Evolutionary conservation across 2,797 vertebrate species (phyloP), one percentile per base, ranked within the genome.

Genomic region (Ambastaia sidthimunki): DNA sequence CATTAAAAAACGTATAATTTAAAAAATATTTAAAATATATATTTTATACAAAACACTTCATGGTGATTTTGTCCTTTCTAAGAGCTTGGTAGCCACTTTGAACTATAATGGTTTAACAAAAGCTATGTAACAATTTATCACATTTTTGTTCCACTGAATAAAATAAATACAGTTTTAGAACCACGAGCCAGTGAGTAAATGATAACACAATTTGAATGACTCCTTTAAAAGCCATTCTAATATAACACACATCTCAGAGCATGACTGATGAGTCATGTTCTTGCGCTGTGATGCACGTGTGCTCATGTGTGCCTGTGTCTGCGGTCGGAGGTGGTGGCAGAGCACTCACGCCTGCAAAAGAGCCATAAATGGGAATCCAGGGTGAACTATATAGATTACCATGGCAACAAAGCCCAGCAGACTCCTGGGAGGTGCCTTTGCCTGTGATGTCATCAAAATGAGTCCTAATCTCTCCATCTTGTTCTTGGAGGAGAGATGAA

Each of bases 391-490:
- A 79, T 55, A 31, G 52, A 81, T 84, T 65, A 59, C 81, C 83
- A 86, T 86, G 75, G 76, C 82, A 86, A 86, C 81, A 25, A 44
- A 78, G 67, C 66, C 71, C 76, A 59, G 47, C 31, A 76, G 73
- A 83, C 81, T 82, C 78, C 65, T 68, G 78, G 75, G 83, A 81
- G 81, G 74, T 60, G 52, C 41, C 72, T 83, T 44, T 76, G 68
- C 65, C 37, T 52, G 65, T 85, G 84, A 87, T 82, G 78, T 85
- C 86, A 87, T 87, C 84, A 83, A 74, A 73, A 50, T 68, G 81
- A 85, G 82, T 62, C 80, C 78, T 81, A 44, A 81, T 78, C 76
- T 84, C 78, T 76, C 69, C 69, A 77, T 80, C 52, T 75, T 65
- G 68, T 54, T 68, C 54, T 52, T 74, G 68, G 76, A 86, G 85